These are phyloP conservation scores for Orthosia incerta DNA, from an alignment of 2,888 invertebrate species.

Conservation along the genomic window DNA sequence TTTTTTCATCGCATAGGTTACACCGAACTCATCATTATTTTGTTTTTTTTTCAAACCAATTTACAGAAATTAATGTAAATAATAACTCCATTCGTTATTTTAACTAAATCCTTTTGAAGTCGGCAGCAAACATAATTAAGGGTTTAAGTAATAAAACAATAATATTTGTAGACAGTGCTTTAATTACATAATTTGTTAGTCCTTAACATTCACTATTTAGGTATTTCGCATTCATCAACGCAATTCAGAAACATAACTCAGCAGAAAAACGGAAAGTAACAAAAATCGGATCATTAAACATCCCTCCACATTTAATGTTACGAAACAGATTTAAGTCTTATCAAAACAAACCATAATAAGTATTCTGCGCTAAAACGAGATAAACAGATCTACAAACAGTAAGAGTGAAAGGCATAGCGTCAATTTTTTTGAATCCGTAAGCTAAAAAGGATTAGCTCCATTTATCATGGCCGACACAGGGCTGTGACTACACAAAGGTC, in stretches of 20 bases:
- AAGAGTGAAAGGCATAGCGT: conserved; percentile 46
- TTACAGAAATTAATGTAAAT: background rate
- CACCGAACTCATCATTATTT: too few relatives aligned
- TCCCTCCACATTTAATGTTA: conserved; percentile 29
- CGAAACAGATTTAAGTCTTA: conserved; percentile 27
- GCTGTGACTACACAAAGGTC: conserved; percentile 68
- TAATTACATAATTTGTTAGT: background rate
- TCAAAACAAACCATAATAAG: conserved; percentile 14
- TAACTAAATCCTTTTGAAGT: too few relatives aligned
- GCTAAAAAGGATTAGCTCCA: conserved; percentile 70
- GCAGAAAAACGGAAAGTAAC: background rate
- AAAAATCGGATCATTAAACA: conserved; percentile 27
- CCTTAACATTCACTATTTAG: background rate
- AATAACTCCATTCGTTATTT: too few relatives aligned
- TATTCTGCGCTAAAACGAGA: conserved; percentile 34
- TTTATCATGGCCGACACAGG: conserved; percentile 68
- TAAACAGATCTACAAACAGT: conserved; percentile 4
- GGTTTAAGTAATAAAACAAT: too few relatives aligned
- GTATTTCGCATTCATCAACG: background rate
- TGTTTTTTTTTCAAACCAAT: background rate
- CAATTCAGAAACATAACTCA: background rate
- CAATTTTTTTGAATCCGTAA: conserved; percentile 65
- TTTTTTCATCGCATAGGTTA: too few relatives aligned
- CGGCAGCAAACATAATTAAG: too few relatives aligned
- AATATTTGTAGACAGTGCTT: too few relatives aligned